Evolutionary conservation across 1,140 invertebrate genomes (phyloP).

Genomic region (Protaetia brevitarsis): DNA sequence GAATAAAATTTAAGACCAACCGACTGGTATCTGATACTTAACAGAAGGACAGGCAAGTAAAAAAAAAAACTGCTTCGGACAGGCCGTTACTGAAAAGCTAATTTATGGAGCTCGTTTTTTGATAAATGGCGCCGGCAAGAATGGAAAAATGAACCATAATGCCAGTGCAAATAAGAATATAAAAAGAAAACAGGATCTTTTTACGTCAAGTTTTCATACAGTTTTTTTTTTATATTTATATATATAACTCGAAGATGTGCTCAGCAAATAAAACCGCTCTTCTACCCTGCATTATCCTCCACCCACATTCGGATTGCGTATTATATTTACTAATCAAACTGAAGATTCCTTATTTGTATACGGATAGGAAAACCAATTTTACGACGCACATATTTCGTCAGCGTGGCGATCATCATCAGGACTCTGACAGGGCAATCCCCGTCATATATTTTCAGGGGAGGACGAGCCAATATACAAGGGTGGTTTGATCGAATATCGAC

Average conservation of each 20-base stretch:
- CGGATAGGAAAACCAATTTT: neutral
- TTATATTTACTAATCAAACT: neutral
- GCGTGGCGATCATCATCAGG: neutral
- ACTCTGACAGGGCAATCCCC: neutral
- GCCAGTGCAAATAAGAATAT: neutral
- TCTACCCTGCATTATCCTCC: neutral
- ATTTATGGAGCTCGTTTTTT: neutral
- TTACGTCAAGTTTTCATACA: no score
- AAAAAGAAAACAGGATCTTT: neutral
- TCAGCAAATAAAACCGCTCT: neutral
- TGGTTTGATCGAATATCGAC: neutral
- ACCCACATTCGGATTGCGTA: no score
- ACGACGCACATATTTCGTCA: neutral
- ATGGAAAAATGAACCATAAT: neutral
- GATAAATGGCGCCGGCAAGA: neutral
- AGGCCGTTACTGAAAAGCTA: neutral
- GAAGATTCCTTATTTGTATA: neutral
- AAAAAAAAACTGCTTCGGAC: no score
- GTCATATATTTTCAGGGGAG: neutral
- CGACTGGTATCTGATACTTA: neutral
- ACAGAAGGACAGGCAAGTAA: neutral
- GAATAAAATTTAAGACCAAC: neutral
- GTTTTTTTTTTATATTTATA: no score
- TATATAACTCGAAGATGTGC: neutral
- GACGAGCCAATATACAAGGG: conserved; percentile 5